These are phyloP conservation scores for Actinopyga echinites DNA, from an alignment of 53 echinoderm and acorn worm genomes.

Conservation along the genomic window DNA sequence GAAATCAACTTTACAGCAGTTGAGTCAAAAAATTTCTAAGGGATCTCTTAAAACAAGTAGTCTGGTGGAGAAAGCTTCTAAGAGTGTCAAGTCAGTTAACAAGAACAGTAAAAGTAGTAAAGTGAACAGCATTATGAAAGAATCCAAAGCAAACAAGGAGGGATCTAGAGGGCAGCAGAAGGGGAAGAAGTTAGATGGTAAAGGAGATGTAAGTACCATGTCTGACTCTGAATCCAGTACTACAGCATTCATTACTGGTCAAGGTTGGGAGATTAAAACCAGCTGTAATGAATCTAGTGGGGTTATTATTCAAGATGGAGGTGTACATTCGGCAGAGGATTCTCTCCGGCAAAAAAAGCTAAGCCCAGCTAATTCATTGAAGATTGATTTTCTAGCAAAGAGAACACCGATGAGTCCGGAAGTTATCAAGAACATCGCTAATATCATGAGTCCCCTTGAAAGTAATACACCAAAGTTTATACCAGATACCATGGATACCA, in stretches of 20 bases:
- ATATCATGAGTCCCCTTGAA: constrained; percentile 83
- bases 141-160: background rate
- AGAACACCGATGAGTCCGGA: constrained; percentile 59
- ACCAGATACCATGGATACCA: constrained; percentile 94
- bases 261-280: constrained; percentile 97
- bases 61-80: background rate
- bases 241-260: constrained; percentile 91
- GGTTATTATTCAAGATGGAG: constrained; percentile 69
- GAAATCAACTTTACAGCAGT: constrained; percentile 41
- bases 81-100: background rate
- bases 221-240: constrained; percentile 70
- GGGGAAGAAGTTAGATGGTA: constrained; percentile 47
- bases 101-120: background rate
- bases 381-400: constrained; percentile 61
- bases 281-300: constrained; percentile 78
- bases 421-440: constrained; percentile 72
- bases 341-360: constrained; percentile 42
- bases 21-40: background rate
- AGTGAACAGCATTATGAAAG: background rate
- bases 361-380: constrained; percentile 79
- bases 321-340: background rate
- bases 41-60: background rate
- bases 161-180: constrained; percentile 20
- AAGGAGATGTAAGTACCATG: constrained; percentile 59
- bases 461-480: constrained; percentile 75